Conservation (phyloP, 2,888 invertebrate genomes). For the Orchesella flavescens region DNA sequence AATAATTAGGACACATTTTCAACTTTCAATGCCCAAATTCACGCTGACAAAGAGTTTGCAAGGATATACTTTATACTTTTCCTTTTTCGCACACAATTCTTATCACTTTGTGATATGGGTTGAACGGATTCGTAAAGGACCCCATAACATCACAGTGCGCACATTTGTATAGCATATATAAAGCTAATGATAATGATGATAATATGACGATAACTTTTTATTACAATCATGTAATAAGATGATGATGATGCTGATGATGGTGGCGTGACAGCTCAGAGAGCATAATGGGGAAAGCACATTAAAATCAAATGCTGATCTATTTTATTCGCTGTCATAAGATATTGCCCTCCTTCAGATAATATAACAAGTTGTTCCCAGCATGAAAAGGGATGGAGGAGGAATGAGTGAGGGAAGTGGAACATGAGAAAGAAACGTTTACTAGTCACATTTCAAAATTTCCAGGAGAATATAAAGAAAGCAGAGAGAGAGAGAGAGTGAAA, state of each 20-base stretch:
- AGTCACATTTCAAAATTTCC: not conserved
- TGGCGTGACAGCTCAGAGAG: conserved; percentile 30
- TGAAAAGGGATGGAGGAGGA: not conserved
- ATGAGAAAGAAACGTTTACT: not conserved
- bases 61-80: no score
- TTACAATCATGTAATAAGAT: conserved; percentile 20
- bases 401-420: conserved; percentile 7
- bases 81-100: no score
- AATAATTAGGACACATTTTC: no score
- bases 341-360: conserved; percentile 22
- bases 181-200: conserved; percentile 19
- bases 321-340: conserved; percentile 45
- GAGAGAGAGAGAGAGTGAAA: conserved; percentile 16
- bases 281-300: conserved; percentile 44
- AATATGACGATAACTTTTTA: conserved; percentile 41
- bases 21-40: no score
- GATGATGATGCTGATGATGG: conserved; percentile 20
- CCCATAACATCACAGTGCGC: no score
- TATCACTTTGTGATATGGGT: no score
- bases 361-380: conserved; percentile 1
- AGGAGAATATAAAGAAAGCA: not conserved
- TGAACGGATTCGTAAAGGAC: no score
- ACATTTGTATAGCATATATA: no score
- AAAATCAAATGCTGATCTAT: conserved; percentile 58
- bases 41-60: no score